These are phyloP conservation scores for Lasioglossum leucozonium DNA, from an alignment of 2,888 invertebrate genomes.

Conservation along the genomic window DNA sequence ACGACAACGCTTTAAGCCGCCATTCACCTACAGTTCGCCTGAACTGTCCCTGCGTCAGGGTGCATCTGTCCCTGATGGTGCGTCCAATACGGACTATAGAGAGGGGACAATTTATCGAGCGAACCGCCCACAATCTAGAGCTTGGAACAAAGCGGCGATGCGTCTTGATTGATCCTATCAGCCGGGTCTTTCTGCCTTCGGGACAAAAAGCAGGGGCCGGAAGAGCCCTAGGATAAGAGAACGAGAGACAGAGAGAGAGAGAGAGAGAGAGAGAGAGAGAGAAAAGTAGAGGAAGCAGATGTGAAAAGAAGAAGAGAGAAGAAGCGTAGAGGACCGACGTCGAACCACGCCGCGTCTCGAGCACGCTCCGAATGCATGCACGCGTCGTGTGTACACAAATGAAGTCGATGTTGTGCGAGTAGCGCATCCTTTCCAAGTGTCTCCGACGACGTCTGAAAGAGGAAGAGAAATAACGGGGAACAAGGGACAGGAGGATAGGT, in stretches of 20 bases:
- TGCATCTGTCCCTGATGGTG: no score
- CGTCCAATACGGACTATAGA: not conserved
- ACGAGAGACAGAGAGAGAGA: not conserved
- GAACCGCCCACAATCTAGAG: not conserved
- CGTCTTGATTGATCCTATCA: not conserved
- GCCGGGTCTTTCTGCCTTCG: not conserved
- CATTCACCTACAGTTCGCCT: no score
- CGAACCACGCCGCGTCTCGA: constrained; percentile 24
- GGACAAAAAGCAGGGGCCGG: not conserved
- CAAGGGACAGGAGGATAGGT: constrained; percentile 65
- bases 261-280: not conserved
- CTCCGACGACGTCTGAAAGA: constrained; percentile 56
- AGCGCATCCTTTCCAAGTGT: constrained; percentile 62
- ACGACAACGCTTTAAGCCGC: no score
- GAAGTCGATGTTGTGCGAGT: constrained; percentile 46
- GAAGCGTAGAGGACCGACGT: constrained; percentile 17
- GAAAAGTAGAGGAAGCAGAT: not conserved
- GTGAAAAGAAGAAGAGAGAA: constrained; percentile 3
- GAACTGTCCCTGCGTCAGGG: no score
- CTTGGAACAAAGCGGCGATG: not conserved
- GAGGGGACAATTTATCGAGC: not conserved
- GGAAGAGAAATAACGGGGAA: constrained; percentile 54
- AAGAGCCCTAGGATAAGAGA: not conserved
- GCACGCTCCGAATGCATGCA: constrained; percentile 19
- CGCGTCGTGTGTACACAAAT: constrained; percentile 54